Conservation (phyloP, 2,888 invertebrate genomes). For the Acleris emargana region DNA sequence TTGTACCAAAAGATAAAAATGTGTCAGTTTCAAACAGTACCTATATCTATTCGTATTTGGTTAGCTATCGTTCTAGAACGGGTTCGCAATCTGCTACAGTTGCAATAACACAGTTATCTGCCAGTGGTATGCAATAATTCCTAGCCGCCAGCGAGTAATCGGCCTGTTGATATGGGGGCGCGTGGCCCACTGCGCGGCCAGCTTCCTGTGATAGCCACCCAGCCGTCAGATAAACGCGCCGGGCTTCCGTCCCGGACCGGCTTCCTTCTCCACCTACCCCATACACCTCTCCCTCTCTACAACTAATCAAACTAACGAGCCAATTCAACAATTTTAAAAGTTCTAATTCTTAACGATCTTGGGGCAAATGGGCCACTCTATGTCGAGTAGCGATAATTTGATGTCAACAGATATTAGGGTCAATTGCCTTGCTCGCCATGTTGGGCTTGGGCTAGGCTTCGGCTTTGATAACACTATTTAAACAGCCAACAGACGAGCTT, state of each 20-base stretch:
- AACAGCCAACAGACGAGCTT: constrained; percentile 43
- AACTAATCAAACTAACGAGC: constrained; percentile 28
- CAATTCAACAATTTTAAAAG: constrained; percentile 19
- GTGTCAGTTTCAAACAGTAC: not conserved
- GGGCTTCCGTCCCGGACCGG: constrained; percentile 42
- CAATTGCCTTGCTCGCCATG: constrained; percentile 64
- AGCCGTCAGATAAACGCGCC: constrained; percentile 57
- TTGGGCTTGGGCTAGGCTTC: constrained; percentile 52
- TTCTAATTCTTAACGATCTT: constrained; percentile 30
- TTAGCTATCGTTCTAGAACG: constrained; percentile 17
- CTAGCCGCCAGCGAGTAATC: constrained; percentile 9
- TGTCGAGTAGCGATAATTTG: constrained; percentile 57
- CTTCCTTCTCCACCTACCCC: constrained; percentile 3
- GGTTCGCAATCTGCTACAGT: constrained; percentile 40
- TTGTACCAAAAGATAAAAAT: not conserved
- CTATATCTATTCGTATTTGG: not conserved
- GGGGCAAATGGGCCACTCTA: constrained; percentile 24
- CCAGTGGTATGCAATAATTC: constrained; percentile 41
- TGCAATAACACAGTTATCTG: constrained; percentile 49
- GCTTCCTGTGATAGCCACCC: constrained; percentile 68
- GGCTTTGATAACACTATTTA: constrained; percentile 69
- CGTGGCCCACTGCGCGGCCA: constrained; percentile 53
- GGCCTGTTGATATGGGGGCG: constrained; percentile 44
- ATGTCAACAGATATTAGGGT: constrained; percentile 70
- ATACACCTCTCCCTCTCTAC: constrained; percentile 34